Evolutionary conservation across 2,113 vertebrate species (phyloP).

Genomic region (Ariopsis seemanni): DNA sequence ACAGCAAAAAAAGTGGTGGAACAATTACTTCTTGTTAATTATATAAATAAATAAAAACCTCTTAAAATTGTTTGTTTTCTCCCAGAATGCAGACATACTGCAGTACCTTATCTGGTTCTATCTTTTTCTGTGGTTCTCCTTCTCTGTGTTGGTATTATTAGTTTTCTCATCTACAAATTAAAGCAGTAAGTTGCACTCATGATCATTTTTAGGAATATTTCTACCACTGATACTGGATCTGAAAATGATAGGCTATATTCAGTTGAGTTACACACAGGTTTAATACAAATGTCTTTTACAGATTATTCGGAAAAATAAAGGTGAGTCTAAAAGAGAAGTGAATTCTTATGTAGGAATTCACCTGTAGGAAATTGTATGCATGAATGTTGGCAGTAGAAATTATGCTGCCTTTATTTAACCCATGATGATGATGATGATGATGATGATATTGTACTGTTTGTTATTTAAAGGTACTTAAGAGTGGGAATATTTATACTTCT

Average conservation of each 20-base stretch:
- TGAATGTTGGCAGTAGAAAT: background rate
- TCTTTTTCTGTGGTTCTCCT: conserved; percentile 7
- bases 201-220: background rate
- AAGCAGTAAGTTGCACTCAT: background rate
- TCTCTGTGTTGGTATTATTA: background rate
- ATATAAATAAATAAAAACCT: background rate
- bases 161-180: conserved; percentile 15
- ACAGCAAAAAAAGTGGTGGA: background rate
- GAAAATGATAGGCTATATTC: background rate
- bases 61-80: background rate
- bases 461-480: conserved; percentile 13
- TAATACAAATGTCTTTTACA: background rate
- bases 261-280: background rate
- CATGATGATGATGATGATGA: background rate
- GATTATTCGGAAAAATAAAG: conserved; percentile 11
- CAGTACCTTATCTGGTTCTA: background rate
- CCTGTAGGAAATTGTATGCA: background rate
- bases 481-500: conserved; percentile 20
- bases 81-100: background rate
- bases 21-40: background rate
- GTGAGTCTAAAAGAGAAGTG: background rate
- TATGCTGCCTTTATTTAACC: background rate
- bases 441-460: background rate
- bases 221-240: background rate
- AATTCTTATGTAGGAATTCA: background rate